These are phyloP conservation scores for Sebastes elongatus DNA, from an alignment of 2,797 vertebrate species.

Conservation along the genomic window DNA sequence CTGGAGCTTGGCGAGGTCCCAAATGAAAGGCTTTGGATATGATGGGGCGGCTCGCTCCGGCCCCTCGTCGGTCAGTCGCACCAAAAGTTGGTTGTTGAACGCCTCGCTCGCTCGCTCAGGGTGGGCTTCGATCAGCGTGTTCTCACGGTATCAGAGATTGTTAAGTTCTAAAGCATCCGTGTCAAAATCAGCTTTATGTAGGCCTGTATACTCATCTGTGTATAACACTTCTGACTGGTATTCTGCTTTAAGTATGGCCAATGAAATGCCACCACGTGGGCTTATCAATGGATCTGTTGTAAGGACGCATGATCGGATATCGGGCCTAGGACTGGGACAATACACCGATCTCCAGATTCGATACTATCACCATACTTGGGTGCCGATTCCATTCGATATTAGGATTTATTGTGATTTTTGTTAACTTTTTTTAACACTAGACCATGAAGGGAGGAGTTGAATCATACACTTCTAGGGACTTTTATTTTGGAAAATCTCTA, in stretches of 20 bases:
- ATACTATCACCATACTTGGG: no score
- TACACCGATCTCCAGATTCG: no score
- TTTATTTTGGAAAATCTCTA: no score
- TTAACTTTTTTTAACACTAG: no score
- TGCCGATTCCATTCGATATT: no score
- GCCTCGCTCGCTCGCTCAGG: slow-evolving; percentile 20
- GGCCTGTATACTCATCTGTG: background rate
- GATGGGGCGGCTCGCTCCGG: slow-evolving; percentile 72
- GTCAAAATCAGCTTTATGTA: background rate
- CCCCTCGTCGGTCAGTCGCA: slow-evolving; percentile 61
- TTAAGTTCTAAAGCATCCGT: background rate
- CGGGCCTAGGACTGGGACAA: no score
- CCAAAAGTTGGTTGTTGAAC: slow-evolving; percentile 60
- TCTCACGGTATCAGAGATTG: slow-evolving; percentile 21
- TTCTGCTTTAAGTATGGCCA: slow-evolving; percentile 1
- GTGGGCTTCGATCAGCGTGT: slow-evolving; percentile 45
- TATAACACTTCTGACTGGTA: background rate
- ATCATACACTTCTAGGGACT: no score
- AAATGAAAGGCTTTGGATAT: slow-evolving; percentile 81
- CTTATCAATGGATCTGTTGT: slow-evolving; percentile 22
- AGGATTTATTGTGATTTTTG: no score
- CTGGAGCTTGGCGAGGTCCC: slow-evolving; percentile 75
- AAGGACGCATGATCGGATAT: background rate
- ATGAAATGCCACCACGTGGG: background rate
- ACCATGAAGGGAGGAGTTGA: no score